These are phyloP conservation scores for Porites lobata DNA, from an alignment of 92 coral and sea anemone species.

Conservation along the genomic window DNA sequence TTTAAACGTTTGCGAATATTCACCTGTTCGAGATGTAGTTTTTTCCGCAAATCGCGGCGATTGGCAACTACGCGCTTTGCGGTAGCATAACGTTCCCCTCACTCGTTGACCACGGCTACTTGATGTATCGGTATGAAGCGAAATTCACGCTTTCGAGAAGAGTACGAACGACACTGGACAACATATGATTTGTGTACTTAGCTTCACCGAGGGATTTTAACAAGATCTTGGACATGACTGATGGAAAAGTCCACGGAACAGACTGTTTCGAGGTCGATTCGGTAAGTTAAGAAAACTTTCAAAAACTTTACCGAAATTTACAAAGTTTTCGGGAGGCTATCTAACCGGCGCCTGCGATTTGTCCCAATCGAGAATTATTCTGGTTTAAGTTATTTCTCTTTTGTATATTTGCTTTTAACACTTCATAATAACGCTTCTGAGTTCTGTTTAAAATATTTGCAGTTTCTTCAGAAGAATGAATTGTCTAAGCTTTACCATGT, in stretches of 20 bases:
- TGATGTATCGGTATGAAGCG: background rate
- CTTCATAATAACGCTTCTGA: background rate
- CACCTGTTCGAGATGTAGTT: background rate
- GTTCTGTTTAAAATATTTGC: conserved; percentile 7
- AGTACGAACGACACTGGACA: background rate
- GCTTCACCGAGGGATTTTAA: conserved; percentile 1
- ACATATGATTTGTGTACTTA: conserved; percentile 39
- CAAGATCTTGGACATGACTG: conserved; percentile 55
- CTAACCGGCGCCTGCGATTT: background rate
- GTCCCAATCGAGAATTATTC: conserved; percentile 21
- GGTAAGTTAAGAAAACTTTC: conserved; percentile 78
- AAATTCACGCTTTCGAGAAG: background rate
- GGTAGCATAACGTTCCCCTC: no score
- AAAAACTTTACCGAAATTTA: conserved; percentile 25
- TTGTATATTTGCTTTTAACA: conserved; percentile 13
- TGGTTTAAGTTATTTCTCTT: no score
- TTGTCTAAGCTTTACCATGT: conserved; percentile 92
- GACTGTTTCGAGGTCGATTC: conserved; percentile 93
- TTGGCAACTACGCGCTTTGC: background rate
- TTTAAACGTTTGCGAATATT: conserved; percentile 1
- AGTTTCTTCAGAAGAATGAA: conserved; percentile 89
- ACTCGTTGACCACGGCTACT: background rate
- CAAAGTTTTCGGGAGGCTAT: background rate
- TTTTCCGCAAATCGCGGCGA: background rate
- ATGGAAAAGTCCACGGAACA: conserved; percentile 77